Evolutionary conservation across 2,888 invertebrate species (phyloP).

Genomic region (Synergus japonicus): DNA sequence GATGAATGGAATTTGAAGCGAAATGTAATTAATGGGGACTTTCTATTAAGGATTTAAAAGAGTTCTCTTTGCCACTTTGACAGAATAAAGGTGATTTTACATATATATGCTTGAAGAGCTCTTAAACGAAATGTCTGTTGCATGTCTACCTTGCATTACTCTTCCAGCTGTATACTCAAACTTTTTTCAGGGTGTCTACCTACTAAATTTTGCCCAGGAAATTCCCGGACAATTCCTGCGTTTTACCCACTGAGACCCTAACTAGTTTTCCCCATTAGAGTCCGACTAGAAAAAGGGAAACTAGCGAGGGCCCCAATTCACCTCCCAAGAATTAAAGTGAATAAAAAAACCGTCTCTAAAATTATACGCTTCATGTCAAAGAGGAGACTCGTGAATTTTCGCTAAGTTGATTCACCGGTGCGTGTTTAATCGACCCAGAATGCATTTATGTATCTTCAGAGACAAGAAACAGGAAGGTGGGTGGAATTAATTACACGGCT

Average conservation of each 20-base stretch:
- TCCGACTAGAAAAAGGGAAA: neutral
- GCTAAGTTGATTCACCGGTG: constrained; percentile 1
- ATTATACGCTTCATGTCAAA: neutral
- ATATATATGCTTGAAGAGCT: constrained; percentile 14
- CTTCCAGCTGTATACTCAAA: neutral
- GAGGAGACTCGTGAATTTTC: neutral
- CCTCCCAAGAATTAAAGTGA: neutral
- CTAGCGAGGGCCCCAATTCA: no score
- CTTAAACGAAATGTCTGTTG: constrained; percentile 33
- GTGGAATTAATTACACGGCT: constrained; percentile 49
- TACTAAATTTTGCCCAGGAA: no score
- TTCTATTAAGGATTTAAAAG: neutral
- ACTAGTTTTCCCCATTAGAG: no score
- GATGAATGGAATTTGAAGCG: neutral
- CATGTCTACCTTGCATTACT: constrained; percentile 14
- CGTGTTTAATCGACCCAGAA: constrained; percentile 27
- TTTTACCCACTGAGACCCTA: no score
- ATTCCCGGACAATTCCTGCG: no score
- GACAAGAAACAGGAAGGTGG: constrained; percentile 37
- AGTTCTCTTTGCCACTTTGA: neutral
- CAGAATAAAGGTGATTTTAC: constrained; percentile 33
- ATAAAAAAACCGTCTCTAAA: neutral
- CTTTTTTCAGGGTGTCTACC: neutral
- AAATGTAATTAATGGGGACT: neutral
- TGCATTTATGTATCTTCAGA: constrained; percentile 34